phyloP scores from a whole-genome alignment of 1,140 invertebrate species.

The Zaprionus lachaisei region DNA sequence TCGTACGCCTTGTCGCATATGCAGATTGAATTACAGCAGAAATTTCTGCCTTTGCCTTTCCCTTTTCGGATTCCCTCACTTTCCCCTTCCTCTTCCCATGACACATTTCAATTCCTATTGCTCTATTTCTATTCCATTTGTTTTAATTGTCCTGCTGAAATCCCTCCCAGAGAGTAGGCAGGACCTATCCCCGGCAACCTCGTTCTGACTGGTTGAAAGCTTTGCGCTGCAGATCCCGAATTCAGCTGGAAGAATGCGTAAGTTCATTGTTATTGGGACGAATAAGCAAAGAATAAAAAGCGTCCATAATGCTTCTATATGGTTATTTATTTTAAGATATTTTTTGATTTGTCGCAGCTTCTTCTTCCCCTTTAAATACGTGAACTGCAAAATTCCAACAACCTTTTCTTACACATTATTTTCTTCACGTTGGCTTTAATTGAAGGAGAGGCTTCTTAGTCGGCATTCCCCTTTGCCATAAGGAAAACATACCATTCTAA shows the following conservation, averaged over 20 bases:
- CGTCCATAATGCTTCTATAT: neutral
- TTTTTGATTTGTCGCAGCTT: conserved; percentile 1
- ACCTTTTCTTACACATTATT: conserved; percentile 13
- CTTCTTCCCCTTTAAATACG: neutral
- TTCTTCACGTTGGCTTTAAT: conserved; percentile 23
- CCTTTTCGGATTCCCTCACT: neutral
- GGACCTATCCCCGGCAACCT: neutral
- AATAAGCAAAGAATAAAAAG: neutral
- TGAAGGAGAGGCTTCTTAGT: conserved; percentile 19
- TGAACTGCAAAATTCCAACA: conserved; percentile 11
- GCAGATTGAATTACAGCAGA: conserved; percentile 71
- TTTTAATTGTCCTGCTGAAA: conserved; percentile 63
- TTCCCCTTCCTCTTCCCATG: neutral
- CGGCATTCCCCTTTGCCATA: neutral
- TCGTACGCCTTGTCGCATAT: conserved; percentile 58
- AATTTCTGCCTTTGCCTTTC: neutral
- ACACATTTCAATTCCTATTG: no score
- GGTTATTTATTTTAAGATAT: neutral
- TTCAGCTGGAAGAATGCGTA: conserved; percentile 1
- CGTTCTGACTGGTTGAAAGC: conserved; percentile 19
- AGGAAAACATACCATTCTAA: conserved; percentile 24
- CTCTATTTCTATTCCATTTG: conserved; percentile 7
- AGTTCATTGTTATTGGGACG: conserved; percentile 24
- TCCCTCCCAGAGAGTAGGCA: conserved; percentile 27
- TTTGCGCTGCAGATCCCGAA: neutral